These are phyloP conservation scores for Stenodema calcarata DNA, from an alignment of 2,888 invertebrate genomes.

Conservation along the genomic window DNA sequence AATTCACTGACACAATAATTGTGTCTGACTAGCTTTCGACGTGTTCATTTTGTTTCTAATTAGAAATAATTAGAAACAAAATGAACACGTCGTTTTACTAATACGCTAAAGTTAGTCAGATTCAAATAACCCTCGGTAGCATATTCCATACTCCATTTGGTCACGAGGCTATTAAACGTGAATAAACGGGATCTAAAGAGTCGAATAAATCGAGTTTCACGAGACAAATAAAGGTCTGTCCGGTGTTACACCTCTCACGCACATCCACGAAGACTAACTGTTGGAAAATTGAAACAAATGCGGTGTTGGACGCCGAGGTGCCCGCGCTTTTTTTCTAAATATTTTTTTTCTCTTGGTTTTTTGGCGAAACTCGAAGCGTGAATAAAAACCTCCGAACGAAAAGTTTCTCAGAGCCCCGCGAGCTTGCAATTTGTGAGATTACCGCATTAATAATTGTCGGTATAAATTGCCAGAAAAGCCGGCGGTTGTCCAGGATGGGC, in stretches of 20 bases:
- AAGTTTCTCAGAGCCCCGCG: not conserved
- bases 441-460: constrained; percentile 20
- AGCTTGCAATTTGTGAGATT: constrained; percentile 3
- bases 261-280: not conserved
- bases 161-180: too few species aligned
- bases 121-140: too few species aligned
- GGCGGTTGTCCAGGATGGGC: not conserved
- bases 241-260: not conserved
- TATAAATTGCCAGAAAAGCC: constrained; percentile 8
- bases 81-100: too few species aligned
- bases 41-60: too few species aligned
- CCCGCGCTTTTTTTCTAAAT: not conserved
- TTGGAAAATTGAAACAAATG: not conserved
- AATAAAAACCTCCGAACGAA: not conserved
- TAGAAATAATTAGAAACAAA: too few species aligned
- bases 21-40: too few species aligned
- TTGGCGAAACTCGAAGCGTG: not conserved
- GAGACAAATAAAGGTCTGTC: not conserved
- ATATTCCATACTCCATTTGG: too few species aligned
- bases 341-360: not conserved
- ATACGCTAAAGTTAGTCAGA: too few species aligned
- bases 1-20: too few species aligned
- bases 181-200: not conserved
- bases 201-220: not conserved
- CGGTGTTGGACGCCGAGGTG: not conserved